Conservation (phyloP, 2,113 vertebrate species). For the Bucco capensis region DNA sequence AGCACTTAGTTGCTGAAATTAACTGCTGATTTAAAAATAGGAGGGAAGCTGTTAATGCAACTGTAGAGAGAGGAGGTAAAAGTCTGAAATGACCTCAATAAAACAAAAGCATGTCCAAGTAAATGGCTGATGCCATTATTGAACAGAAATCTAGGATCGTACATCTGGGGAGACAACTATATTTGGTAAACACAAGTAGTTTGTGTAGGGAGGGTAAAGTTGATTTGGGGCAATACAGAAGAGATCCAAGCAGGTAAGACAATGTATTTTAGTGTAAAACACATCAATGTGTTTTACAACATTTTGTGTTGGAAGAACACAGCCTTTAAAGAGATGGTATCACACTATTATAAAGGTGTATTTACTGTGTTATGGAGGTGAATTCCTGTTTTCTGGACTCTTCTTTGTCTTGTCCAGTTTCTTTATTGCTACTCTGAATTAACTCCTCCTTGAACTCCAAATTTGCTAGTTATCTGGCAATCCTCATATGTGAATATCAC, state of each 20-base stretch:
- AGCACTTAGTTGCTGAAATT: slow-evolving; percentile 61
- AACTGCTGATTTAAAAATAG: slow-evolving; percentile 64
- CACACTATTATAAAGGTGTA: neutral
- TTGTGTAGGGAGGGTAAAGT: neutral
- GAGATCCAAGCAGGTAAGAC: neutral
- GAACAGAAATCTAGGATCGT: neutral
- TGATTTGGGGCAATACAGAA: neutral
- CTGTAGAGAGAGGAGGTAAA: neutral
- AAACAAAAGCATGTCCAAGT: neutral
- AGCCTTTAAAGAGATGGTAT: neutral
- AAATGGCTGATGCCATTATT: neutral
- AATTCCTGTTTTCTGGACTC: neutral
- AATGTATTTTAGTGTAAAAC: neutral
- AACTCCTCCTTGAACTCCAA: neutral
- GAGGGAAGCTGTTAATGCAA: slow-evolving; percentile 49
- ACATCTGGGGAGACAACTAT: neutral
- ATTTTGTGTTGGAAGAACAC: neutral
- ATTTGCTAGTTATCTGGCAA: neutral
- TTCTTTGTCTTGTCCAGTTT: neutral
- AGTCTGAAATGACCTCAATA: slow-evolving; percentile 53
- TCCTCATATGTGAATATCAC: neutral
- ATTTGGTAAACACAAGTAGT: neutral
- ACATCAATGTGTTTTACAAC: neutral
- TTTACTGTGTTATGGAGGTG: neutral
- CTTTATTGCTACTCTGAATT: neutral